phyloP scores from a whole-genome alignment of 2,113 vertebrate species.

The Labeo catla region DNA sequence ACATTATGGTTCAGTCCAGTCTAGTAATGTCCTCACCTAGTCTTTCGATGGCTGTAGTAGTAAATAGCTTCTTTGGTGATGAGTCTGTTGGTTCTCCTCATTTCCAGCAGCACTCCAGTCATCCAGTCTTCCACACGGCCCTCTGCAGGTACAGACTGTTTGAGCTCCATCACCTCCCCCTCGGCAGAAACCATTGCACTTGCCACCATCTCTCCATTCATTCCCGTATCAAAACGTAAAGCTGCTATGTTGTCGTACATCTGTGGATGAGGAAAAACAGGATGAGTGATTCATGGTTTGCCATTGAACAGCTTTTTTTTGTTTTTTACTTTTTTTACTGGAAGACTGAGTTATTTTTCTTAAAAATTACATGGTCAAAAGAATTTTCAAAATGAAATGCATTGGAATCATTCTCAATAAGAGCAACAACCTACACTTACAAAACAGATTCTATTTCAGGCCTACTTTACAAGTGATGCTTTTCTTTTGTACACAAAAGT shows the following conservation, averaged over 20 bases:
- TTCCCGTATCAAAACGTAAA: constrained; percentile 81
- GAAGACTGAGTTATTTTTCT: no score
- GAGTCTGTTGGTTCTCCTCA: constrained; percentile 89
- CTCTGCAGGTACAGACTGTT: constrained; percentile 76
- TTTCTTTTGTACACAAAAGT: background rate
- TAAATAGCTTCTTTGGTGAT: constrained; percentile 97
- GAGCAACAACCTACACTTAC: background rate
- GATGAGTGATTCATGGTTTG: background rate
- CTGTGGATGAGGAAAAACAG: constrained; percentile 62
- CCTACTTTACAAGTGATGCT: background rate
- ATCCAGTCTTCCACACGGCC: constrained; percentile 97
- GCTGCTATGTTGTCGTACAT: constrained; percentile 96
- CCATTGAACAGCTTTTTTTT: no score
- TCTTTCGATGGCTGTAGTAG: constrained; percentile 83
- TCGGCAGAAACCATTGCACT: constrained; percentile 93
- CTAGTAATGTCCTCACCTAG: constrained; percentile 76
- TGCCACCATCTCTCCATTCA: constrained; percentile 76
- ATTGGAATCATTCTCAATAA: background rate
- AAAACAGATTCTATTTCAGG: background rate
- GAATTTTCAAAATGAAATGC: background rate
- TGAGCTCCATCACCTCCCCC: constrained; percentile 88
- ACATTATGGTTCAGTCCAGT: background rate
- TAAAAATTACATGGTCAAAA: no score
- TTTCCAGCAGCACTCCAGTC: constrained; percentile 85
- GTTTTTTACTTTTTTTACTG: background rate